Evolutionary conservation across 1,140 invertebrate species (phyloP).

Genomic region (Trachymyrmex cornetzi): DNA sequence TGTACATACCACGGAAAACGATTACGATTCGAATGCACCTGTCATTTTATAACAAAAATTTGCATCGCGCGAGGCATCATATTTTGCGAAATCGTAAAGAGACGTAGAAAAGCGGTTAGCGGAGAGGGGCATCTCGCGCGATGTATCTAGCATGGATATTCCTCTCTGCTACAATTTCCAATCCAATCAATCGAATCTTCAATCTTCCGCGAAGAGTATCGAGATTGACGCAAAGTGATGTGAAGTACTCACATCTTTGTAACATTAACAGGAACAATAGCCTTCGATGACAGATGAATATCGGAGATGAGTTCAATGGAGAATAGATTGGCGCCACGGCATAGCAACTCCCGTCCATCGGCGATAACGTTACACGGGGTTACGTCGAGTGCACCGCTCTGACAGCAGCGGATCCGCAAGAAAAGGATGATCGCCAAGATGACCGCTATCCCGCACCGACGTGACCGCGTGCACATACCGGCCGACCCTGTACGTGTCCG

Average conservation of each 20-base stretch:
- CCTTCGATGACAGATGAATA: constrained; percentile 56
- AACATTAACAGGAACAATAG: constrained; percentile 70
- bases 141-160: no score
- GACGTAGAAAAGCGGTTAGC: background rate
- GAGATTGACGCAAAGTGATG: background rate
- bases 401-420: constrained; percentile 49
- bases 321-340: constrained; percentile 76
- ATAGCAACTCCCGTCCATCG: constrained; percentile 79
- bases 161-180: background rate
- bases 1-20: no score
- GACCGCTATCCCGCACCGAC: constrained; percentile 57
- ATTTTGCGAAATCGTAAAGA: background rate
- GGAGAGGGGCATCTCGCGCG: background rate
- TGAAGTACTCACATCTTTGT: constrained; percentile 79
- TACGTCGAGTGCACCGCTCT: constrained; percentile 26
- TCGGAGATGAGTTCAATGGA: constrained; percentile 72
- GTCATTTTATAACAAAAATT: background rate
- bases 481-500: constrained; percentile 49
- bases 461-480: constrained; percentile 72
- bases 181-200: background rate
- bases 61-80: background rate
- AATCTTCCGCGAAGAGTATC: background rate
- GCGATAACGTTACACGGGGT: constrained; percentile 75
- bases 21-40: background rate
- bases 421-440: constrained; percentile 66